These are phyloP conservation scores for Bombus pyrosoma DNA, from an alignment of 1,140 invertebrate genomes.

Conservation along the genomic window DNA sequence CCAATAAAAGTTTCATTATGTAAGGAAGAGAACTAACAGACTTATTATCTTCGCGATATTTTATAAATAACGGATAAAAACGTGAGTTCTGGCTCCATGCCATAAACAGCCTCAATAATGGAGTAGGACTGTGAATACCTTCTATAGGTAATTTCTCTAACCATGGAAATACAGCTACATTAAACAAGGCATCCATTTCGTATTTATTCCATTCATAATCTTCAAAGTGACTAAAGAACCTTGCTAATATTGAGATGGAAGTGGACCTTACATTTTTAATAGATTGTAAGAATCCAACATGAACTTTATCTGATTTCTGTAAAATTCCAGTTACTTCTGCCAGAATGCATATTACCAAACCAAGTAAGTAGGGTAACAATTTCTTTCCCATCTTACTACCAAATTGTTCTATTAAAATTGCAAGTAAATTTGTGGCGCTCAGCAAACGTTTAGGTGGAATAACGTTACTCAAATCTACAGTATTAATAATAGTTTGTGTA, in stretches of 20 bases:
- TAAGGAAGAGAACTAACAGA: constrained; percentile 84
- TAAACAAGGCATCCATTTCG: constrained; percentile 90
- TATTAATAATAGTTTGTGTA: constrained; percentile 78
- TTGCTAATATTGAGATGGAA: constrained; percentile 84
- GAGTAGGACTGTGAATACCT: constrained; percentile 92
- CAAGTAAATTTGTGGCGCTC: constrained; percentile 90
- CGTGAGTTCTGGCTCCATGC: constrained; percentile 90
- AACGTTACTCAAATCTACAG: constrained; percentile 85
- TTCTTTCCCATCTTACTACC: constrained; percentile 88
- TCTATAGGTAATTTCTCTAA: constrained; percentile 90
- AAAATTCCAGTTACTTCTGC: constrained; percentile 86
- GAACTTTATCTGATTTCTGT: constrained; percentile 82
- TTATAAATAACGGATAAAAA: constrained; percentile 88
- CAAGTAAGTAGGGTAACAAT: constrained; percentile 88
- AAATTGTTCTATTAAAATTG: constrained; percentile 92
- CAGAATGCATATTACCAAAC: constrained; percentile 88
- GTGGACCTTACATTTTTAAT: constrained; percentile 87
- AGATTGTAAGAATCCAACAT: constrained; percentile 84
- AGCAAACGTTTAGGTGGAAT: constrained; percentile 89
- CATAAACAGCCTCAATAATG: constrained; percentile 90
- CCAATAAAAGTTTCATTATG: constrained; percentile 88
- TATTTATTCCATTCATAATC: constrained; percentile 87
- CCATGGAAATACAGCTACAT: constrained; percentile 91
- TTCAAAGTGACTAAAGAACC: constrained; percentile 92
- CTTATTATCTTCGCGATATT: constrained; percentile 81